Base-by-base conservation (phyloP, 2,797 vertebrate species). In the Pseudochirops cupreus region DNA sequence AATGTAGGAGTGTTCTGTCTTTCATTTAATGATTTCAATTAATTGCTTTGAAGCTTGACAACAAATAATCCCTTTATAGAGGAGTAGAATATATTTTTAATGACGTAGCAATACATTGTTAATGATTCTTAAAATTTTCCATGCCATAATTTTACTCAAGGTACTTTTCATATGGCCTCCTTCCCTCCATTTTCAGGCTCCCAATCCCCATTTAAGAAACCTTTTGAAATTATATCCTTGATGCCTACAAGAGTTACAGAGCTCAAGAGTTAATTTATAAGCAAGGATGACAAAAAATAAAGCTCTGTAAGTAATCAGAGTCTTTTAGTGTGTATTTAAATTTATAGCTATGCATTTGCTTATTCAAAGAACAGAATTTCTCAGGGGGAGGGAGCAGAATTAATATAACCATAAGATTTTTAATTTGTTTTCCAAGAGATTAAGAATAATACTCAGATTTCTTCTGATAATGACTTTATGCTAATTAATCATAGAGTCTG, bases 11-110 rank as follows among this genome's bases (percentile, higher is more conserved):
- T 9, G 11, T 56, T 93, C 46, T 91, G n/a, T 95, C 92, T 94
- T 95, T 28, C 94, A 89, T 95, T 94, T 92, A 93, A 55, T 91
- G 56, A 92, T 56, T 55, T 58, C 13, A 33, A 82, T 92, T 87
- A 87, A 95, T 67, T 93, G 50, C 13, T 87, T 87, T 95, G 57
- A 5, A 13, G 39, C 90, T 95, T 96, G 57, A n/a, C 46, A 12
- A 82, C 0, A 87, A 92, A 21, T 39, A 21, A 82, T 91, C 57
- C 46, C 50, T 54, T 2, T 91, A 90, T 90, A 31, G 33, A 92
- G 92, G n/a, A 26, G 6, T 39, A 91, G 14, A 93, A 96, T 91
- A 46, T 46, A 46, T 21, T 82, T 82, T 21, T 92, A 95, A 92
- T 94, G 26, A 95, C 9, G 59, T n/a, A 89, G 26, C 28, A 90